phyloP scores from a whole-genome alignment of 2,888 invertebrate genomes.

The Priocnemis perturbator region DNA sequence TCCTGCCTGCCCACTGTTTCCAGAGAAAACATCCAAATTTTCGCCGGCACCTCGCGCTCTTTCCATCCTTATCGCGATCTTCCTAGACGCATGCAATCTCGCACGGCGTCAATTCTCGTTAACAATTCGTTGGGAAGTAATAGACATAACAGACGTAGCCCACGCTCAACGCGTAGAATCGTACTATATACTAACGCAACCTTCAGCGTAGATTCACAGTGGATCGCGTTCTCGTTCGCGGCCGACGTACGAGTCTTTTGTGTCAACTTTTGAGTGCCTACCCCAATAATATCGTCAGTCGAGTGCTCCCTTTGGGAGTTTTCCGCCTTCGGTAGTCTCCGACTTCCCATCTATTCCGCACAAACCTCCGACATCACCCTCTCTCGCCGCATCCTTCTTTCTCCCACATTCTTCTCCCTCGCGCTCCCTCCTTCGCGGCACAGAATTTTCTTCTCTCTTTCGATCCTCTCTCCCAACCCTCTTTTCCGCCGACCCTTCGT shows the following conservation, averaged over 20 bases:
- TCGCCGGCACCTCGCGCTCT: too few relatives aligned
- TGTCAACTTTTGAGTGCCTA: conserved; percentile 59
- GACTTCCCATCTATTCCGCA: conserved; percentile 14
- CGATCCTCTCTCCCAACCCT: conserved; percentile 30
- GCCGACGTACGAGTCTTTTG: conserved; percentile 1
- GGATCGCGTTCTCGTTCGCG: too few relatives aligned
- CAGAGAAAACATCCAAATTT: too few relatives aligned
- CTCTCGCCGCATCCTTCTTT: conserved; percentile 32
- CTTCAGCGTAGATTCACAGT: too few relatives aligned
- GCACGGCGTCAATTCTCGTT: too few relatives aligned
- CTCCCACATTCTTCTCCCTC: conserved; percentile 18
- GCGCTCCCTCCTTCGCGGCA: conserved; percentile 19
- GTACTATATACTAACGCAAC: too few relatives aligned
- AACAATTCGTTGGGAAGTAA: too few relatives aligned
- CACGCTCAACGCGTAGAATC: too few relatives aligned
- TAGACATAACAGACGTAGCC: too few relatives aligned
- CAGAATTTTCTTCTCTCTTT: conserved; percentile 29
- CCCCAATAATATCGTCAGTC: conserved; percentile 69
- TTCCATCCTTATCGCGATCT: too few relatives aligned
- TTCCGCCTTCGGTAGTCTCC: conserved; percentile 58
- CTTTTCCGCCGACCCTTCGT: conserved; percentile 43
- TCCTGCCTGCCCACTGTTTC: too few relatives aligned
- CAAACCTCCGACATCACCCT: background rate
- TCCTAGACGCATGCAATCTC: too few relatives aligned
- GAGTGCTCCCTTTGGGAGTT: conserved; percentile 70